Conservation (phyloP, 2,888 invertebrate species). For the Hypolimnas misippus region DNA sequence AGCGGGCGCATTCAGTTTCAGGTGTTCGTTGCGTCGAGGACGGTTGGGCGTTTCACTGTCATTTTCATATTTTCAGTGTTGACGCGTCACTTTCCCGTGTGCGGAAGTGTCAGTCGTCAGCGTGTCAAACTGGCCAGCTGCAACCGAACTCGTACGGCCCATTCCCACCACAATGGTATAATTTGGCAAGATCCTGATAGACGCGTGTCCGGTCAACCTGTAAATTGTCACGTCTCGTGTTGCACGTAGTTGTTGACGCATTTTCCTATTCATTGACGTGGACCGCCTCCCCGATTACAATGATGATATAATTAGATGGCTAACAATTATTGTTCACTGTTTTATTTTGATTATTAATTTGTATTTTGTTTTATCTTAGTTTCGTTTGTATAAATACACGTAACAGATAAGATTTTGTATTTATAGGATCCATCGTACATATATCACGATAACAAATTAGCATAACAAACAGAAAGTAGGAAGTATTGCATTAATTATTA, state of each 20-base stretch:
- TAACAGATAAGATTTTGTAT: not conserved
- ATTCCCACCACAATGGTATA: constrained; percentile 42
- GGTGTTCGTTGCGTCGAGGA: constrained; percentile 51
- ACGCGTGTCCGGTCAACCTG: constrained; percentile 43
- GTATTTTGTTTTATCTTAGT: not conserved
- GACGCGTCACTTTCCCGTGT: constrained; percentile 50
- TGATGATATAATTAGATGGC: constrained; percentile 38
- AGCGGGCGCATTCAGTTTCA: constrained; percentile 55
- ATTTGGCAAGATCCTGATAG: constrained; percentile 55
- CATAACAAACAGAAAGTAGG: not conserved
- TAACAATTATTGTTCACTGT: constrained; percentile 23
- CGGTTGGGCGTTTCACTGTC: constrained; percentile 69
- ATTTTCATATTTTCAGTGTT: constrained; percentile 68
- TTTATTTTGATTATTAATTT: constrained; percentile 15
- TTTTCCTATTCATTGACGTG: constrained; percentile 48
- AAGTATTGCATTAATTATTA: not conserved
- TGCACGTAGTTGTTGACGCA: constrained; percentile 50
- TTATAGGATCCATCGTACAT: not conserved
- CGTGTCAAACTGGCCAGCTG: constrained; percentile 46
- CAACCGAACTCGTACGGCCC: constrained; percentile 30
- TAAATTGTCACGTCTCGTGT: constrained; percentile 43
- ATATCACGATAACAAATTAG: not conserved
- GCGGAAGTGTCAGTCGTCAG: constrained; percentile 70
- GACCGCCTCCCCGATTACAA: constrained; percentile 39
- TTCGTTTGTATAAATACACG: not conserved